Conservation (phyloP, 2,113 vertebrate genomes). For the Anguilla japonica region DNA sequence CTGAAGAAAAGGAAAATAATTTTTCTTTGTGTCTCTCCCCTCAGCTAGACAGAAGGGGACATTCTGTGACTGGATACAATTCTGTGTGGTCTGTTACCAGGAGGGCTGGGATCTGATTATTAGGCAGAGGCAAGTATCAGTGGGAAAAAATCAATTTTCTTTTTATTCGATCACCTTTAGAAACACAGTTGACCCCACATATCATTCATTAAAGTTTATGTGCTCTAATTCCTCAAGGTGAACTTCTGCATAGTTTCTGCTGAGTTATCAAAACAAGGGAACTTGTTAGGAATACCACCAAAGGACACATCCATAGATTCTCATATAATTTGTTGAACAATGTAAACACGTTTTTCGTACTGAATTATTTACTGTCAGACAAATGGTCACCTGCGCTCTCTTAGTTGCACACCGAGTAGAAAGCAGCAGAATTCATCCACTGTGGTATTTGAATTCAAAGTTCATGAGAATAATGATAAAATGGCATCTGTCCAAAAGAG, state of each 20-base stretch:
- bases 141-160: slow-evolving; percentile 86
- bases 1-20: background rate
- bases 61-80: background rate
- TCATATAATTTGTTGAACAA: slow-evolving; percentile 24
- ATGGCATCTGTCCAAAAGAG: slow-evolving; percentile 44
- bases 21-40: background rate
- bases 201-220: slow-evolving; percentile 92
- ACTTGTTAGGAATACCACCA: slow-evolving; percentile 84
- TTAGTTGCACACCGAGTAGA: background rate
- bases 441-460: slow-evolving; percentile 46
- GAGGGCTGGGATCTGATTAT: slow-evolving; percentile 95
- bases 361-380: slow-evolving; percentile 12
- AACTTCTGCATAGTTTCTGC: slow-evolving; percentile 83
- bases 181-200: slow-evolving; percentile 92
- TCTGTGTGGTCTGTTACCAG: slow-evolving; percentile 15
- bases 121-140: slow-evolving; percentile 95
- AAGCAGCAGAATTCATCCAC: background rate
- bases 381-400: background rate
- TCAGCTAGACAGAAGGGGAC: background rate
- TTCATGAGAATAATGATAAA: slow-evolving; percentile 65
- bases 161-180: slow-evolving; percentile 90
- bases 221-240: slow-evolving; percentile 91
- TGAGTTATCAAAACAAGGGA: slow-evolving; percentile 87
- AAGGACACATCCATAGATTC: slow-evolving; percentile 74
- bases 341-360: slow-evolving; percentile 38